Conservation (phyloP, 1,140 invertebrate species). For the Mizuhopecten yessoensis region DNA sequence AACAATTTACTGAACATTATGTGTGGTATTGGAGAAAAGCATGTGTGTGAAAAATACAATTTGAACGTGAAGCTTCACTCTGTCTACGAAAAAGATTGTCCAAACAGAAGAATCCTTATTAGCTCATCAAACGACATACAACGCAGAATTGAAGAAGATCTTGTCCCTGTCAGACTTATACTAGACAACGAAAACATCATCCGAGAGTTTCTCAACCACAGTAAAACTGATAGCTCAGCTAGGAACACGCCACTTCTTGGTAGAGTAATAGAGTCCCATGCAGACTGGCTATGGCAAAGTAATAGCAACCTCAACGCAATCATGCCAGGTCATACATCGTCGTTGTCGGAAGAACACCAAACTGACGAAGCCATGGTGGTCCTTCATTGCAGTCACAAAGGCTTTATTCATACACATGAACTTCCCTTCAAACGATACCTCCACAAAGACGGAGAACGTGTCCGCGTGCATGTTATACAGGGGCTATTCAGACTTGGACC, state of each 20-base stretch:
- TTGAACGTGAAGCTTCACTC: background rate
- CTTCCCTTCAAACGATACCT: background rate
- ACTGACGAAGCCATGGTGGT: background rate
- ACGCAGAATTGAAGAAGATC: background rate
- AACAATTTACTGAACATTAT: background rate
- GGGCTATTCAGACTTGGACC: background rate
- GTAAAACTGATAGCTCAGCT: background rate
- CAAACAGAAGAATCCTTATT: background rate
- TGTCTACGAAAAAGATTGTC: background rate
- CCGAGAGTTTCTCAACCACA: background rate
- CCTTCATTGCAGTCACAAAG: background rate
- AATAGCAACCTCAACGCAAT: background rate
- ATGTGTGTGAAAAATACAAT: background rate
- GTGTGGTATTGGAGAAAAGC: background rate
- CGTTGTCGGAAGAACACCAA: no score
- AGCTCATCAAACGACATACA: background rate
- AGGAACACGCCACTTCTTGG: background rate
- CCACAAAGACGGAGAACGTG: background rate
- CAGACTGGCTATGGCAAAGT: background rate
- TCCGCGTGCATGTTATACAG: background rate
- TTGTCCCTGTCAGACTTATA: background rate
- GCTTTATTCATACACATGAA: background rate
- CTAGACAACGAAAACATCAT: background rate
- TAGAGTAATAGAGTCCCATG: background rate
- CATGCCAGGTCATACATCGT: no score